Base-by-base conservation (phyloP, 1,140 invertebrate species). In the Himalopsyche phryganea region DNA sequence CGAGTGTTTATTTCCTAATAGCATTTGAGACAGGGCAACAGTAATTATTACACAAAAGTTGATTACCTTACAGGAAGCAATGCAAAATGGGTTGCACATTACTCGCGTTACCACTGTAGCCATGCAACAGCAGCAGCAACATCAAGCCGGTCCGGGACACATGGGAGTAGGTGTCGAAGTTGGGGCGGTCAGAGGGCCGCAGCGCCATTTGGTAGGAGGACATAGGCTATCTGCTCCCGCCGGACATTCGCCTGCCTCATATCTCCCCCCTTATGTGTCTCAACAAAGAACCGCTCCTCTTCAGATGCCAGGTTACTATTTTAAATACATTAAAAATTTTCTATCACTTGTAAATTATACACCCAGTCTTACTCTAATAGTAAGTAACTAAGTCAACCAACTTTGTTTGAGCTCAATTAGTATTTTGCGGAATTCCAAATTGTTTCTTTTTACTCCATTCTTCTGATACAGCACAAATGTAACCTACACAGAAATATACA, bases 11-110 rank as follows among this genome's bases (percentile, higher is more conserved):
- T n/a, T n/a, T n/a, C n/a, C n/a, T n/a, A n/a, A n/a, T n/a, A n/a
- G n/a, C n/a, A n/a, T n/a, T n/a, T n/a, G n/a, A n/a, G n/a, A n/a
- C n/a, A n/a, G n/a, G n/a, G n/a, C n/a, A n/a, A n/a, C n/a, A n/a
- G n/a, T n/a, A n/a, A n/a, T n/a, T n/a, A n/a, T n/a, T n/a, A n/a
- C n/a, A n/a, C n/a, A n/a, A 35, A 35, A 35, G n/a, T 35, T 6
- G n/a, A 35, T 35, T 7, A 7, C n/a, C 6, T 35, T 38, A 77
- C 87, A 77, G 87, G 87, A 69, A 91, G 90, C 67, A 88, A 88
- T 7, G 85, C 85, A 1, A 80, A 87, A 74, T 81, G 87, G 72
- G 79, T 73, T 38, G 70, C 81, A n/a, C n/a, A n/a, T n/a, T 0
- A 71, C 81, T 9, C 23, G 17, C n/a, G 13, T 10, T 11, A 15